Evolutionary conservation across 2,888 invertebrate species (phyloP), one percentile per base, ranked within the genome.

Genomic region (Bedellia somnulentella): DNA sequence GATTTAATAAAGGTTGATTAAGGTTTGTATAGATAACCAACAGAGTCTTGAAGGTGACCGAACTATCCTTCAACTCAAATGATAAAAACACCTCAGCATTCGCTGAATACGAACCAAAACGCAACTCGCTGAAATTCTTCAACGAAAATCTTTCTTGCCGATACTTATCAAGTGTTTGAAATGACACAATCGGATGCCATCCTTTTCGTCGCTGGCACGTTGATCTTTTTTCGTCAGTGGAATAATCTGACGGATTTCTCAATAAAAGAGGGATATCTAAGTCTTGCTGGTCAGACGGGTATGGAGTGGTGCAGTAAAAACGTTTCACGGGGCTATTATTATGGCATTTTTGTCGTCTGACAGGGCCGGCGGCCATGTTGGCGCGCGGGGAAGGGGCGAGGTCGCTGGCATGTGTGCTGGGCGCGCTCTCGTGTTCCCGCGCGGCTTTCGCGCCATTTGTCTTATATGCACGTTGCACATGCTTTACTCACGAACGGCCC

Each of bases 301-400:
- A 75, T 75, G 70, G 71, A 70, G 60, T 68, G 71, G 52, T 68
- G 62, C 64, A 64, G 75, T 61, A 75, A 75, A 73, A 73, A 75
- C 67, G 66, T 67, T 71, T 73, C 63, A 55, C 4, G 63, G 63
- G 58, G 51, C 64, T 73, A 73, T 75, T 71, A 73, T 73, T 68
- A 76, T 76, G 67, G 76, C 77, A 76, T 76, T 76, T 77, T 77
- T 77, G 76, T 76, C 77, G 73, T 71, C 71, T 76, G 71, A 68
- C 67, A 59, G 67, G 66, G 61, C 57, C 62, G 58, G 64, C 68
- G 64, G 68, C 73, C 73, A 67, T 75, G 64, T 64, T 54, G 47
- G 52, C 38, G 52, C 47, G 46, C 48, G 32, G 37, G 30, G 31
- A 40, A 42, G 52, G 55, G 32, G 30, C 30, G 41, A 42, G 52